Evolutionary conservation across 2,888 invertebrate genomes (phyloP).

Genomic region (Scaptomyza caliginosa): DNA sequence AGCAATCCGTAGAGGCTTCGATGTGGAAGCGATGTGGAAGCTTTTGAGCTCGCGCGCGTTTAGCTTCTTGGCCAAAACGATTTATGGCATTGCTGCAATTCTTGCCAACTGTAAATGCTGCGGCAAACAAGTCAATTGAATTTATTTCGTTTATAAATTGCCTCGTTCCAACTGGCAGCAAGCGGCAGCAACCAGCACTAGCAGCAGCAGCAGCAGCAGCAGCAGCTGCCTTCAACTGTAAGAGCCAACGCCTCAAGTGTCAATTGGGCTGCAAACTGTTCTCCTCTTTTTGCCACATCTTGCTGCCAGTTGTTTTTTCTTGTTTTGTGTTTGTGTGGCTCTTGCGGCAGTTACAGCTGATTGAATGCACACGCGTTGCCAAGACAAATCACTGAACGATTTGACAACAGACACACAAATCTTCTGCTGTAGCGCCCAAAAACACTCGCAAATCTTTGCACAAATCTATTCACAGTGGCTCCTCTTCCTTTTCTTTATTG

Average conservation of each 20-base stretch:
- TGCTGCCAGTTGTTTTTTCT: conserved; percentile 12
- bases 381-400: conserved; percentile 76
- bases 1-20: background rate
- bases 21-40: conserved; percentile 2
- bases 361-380: conserved; percentile 60
- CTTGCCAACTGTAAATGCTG: conserved; percentile 80
- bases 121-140: conserved; percentile 80
- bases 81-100: conserved; percentile 80
- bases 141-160: conserved; percentile 80
- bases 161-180: conserved; percentile 38
- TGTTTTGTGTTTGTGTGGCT: background rate
- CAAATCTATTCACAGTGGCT: conserved; percentile 36
- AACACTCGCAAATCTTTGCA: conserved; percentile 42
- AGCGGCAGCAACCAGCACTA: conserved; percentile 20
- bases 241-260: conserved; percentile 60
- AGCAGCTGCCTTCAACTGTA: conserved; percentile 27
- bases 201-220: background rate
- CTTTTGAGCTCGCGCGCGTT: conserved; percentile 9
- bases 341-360: conserved; percentile 27
- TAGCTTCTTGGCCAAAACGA: conserved; percentile 63
- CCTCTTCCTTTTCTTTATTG: conserved; percentile 11
- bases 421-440: conserved; percentile 37
- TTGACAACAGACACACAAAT: conserved; percentile 59
- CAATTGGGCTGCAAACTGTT: conserved; percentile 38
- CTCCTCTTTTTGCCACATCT: background rate